Evolutionary conservation across 2,888 invertebrate genomes (phyloP).

Genomic region (Lymantria monacha): DNA sequence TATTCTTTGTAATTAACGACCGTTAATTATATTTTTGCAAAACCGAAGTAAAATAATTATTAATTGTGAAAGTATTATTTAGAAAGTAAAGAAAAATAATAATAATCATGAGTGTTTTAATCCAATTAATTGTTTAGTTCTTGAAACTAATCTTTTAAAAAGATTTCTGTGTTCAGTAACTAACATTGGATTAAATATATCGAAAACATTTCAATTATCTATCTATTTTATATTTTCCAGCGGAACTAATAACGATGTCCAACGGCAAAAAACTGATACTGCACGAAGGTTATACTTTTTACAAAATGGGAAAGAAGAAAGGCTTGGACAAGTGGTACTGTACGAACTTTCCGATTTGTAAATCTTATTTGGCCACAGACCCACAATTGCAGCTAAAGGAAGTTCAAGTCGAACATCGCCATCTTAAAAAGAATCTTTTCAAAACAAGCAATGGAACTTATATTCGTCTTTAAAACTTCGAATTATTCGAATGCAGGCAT

Average conservation of each 20-base stretch:
- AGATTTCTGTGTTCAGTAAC: no score
- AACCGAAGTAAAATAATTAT: no score
- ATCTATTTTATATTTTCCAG: slow-evolving; percentile 9
- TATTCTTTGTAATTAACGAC: no score
- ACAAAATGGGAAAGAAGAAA: slow-evolving; percentile 14
- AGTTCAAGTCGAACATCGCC: slow-evolving; percentile 9
- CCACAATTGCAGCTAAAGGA: slow-evolving; percentile 7
- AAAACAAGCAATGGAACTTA: slow-evolving; percentile 12
- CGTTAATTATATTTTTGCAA: no score
- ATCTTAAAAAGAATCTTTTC: slow-evolving; percentile 10
- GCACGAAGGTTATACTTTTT: slow-evolving; percentile 25
- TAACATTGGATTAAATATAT: no score
- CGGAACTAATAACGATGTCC: slow-evolving; percentile 19
- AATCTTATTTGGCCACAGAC: slow-evolving; percentile 10
- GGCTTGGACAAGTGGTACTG: slow-evolving; percentile 22
- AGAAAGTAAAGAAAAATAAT: no score
- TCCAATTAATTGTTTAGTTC: no score
- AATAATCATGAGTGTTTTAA: no score
- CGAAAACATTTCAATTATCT: no score
- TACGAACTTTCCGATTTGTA: slow-evolving; percentile 23
- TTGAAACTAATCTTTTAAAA: no score
- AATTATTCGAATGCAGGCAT: no score
- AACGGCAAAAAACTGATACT: slow-evolving; percentile 18
- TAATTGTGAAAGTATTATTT: no score
- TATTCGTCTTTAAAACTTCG: slow-evolving; percentile 7